phyloP scores from a whole-genome alignment of 2,888 invertebrate species.

The Plagiodera versicolora region DNA sequence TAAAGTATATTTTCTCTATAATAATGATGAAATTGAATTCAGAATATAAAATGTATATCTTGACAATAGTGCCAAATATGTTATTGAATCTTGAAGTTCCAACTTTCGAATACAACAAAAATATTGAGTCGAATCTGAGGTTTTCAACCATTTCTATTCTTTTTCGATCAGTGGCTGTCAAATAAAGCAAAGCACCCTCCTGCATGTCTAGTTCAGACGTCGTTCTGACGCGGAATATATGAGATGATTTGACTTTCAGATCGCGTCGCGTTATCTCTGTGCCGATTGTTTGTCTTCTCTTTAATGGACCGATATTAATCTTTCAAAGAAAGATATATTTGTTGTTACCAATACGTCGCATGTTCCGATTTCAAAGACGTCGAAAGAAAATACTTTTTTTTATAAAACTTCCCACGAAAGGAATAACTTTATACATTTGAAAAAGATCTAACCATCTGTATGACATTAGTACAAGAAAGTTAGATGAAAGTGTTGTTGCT shows the following conservation, averaged over 20 bases:
- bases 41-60: too few relatives aligned
- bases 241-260: slow-evolving; percentile 46
- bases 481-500: too few relatives aligned
- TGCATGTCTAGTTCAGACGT: slow-evolving; percentile 38
- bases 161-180: slow-evolving; percentile 31
- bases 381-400: too few relatives aligned
- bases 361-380: not conserved
- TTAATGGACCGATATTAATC: slow-evolving; percentile 43
- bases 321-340: slow-evolving; percentile 34
- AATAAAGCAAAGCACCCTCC: slow-evolving; percentile 34
- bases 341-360: not conserved
- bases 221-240: slow-evolving; percentile 35
- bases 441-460: too few relatives aligned
- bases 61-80: too few relatives aligned
- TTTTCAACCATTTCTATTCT: slow-evolving; percentile 21
- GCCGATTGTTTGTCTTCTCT: slow-evolving; percentile 42
- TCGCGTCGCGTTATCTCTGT: slow-evolving; percentile 18
- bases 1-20: too few relatives aligned
- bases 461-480: too few relatives aligned
- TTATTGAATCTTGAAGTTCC: too few relatives aligned
- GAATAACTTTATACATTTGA: not conserved
- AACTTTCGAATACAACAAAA: too few relatives aligned
- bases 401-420: too few relatives aligned
- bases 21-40: too few relatives aligned
- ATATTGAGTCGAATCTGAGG: too few relatives aligned